Conservation (phyloP, 35 echinoderm and acorn worm species). For the Eucidaris tribuloides region DNA sequence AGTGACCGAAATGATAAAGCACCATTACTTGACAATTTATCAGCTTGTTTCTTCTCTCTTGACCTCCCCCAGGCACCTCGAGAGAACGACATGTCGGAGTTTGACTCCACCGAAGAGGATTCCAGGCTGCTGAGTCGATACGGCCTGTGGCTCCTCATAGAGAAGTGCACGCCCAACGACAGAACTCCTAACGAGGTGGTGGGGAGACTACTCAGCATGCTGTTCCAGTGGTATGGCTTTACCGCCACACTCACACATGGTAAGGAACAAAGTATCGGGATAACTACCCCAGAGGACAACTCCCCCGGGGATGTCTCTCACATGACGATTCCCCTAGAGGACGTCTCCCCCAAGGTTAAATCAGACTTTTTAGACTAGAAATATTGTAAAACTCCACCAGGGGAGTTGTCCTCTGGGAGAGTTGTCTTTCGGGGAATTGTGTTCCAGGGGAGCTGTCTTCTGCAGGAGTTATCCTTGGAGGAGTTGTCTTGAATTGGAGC, state of each 20-base stretch:
- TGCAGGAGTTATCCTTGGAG: neutral
- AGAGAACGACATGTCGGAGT: constrained; percentile 73
- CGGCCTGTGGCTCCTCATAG: constrained; percentile 94
- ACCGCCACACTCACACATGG: constrained; percentile 85
- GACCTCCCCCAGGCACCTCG: constrained; percentile 43
- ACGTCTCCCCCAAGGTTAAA: no score
- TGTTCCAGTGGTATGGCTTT: constrained; percentile 97
- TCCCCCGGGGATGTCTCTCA: neutral
- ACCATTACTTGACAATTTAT: no score
- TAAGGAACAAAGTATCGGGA: neutral
- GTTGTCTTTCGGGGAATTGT: neutral
- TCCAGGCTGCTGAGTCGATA: constrained; percentile 74
- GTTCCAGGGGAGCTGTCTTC: no score
- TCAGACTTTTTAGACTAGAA: no score
- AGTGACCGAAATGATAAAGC: no score
- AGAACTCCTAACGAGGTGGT: constrained; percentile 78
- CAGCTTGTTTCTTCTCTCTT: no score
- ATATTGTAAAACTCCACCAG: no score
- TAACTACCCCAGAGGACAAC: neutral
- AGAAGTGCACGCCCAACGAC: constrained; percentile 92
- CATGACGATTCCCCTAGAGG: no score
- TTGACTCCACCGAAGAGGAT: constrained; percentile 47
- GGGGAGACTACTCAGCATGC: constrained; percentile 90
- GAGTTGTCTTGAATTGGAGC: neutral
- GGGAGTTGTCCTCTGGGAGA: no score